Evolutionary conservation across 2,888 invertebrate genomes (phyloP).

Genomic region (Lacanobia wlatinum): DNA sequence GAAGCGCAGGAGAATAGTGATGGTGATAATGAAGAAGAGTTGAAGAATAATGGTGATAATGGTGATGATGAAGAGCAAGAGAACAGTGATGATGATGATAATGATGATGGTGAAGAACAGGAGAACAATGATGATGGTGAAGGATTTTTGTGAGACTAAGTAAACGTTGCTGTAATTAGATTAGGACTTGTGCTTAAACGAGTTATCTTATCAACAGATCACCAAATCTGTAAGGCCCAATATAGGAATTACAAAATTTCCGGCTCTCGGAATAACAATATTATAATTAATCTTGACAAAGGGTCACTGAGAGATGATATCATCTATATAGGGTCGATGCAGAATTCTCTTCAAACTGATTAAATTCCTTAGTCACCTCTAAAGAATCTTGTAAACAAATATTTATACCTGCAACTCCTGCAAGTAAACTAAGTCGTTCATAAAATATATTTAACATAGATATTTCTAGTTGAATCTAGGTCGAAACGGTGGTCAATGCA

Average conservation of each 20-base stretch:
- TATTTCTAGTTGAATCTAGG: conserved; percentile 26
- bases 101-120: too few species aligned
- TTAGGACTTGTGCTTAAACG: not conserved
- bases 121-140: too few species aligned
- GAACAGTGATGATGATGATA: not conserved
- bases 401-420: not conserved
- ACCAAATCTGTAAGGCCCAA: not conserved
- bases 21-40: not conserved
- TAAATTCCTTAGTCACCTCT: conserved; percentile 10
- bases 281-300: conserved; percentile 16
- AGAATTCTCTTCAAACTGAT: not conserved
- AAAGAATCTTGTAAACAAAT: conserved; percentile 5
- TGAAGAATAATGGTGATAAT: not conserved
- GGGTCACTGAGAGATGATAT: conserved; percentile 12
- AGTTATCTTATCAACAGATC: not conserved
- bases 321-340: conserved; percentile 14
- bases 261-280: conserved; percentile 1
- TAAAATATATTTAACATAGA: conserved; percentile 36
- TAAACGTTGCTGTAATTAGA: not conserved
- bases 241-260: not conserved
- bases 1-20: not conserved
- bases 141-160: not conserved
- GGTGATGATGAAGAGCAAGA: not conserved
- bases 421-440: not conserved
- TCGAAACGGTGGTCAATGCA: conserved; percentile 15